Conservation (phyloP, 2,888 invertebrate species). For the Philhelius pedissequus region DNA sequence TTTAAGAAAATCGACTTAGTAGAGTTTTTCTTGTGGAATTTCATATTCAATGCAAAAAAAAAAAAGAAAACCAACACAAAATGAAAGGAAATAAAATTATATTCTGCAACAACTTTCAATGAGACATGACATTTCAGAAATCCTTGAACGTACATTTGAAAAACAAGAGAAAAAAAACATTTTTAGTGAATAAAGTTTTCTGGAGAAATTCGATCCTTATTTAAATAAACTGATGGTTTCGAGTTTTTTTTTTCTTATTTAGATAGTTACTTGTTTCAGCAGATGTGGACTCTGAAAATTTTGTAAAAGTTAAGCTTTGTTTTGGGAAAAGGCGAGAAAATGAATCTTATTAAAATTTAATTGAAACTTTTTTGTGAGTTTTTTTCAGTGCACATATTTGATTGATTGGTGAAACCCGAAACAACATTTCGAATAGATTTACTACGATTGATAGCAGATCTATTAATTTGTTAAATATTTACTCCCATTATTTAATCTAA, state of each 20-base stretch:
- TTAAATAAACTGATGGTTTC: neutral
- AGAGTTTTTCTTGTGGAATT: slow-evolving; percentile 30
- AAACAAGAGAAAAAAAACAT: too few species aligned
- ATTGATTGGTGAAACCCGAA: too few species aligned
- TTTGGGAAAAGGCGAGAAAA: neutral
- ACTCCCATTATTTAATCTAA: too few species aligned
- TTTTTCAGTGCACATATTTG: too few species aligned
- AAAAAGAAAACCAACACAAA: slow-evolving; percentile 16
- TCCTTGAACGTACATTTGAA: slow-evolving; percentile 45
- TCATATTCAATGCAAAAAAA: slow-evolving; percentile 56
- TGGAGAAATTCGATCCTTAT: neutral
- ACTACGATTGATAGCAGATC: too few species aligned
- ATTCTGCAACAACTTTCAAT: slow-evolving; percentile 51
- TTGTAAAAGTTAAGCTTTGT: neutral
- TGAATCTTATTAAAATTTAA: neutral
- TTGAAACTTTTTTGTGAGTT: neutral
- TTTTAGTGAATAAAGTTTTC: slow-evolving; percentile 2
- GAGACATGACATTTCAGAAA: slow-evolving; percentile 38
- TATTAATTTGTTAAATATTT: too few species aligned
- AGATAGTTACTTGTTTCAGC: neutral
- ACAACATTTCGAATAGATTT: too few species aligned
- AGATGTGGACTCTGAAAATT: neutral
- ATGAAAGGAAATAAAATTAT: too few species aligned
- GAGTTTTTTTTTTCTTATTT: neutral
- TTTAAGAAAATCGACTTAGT: slow-evolving; percentile 40